Base-by-base conservation (phyloP, 2,113 vertebrate genomes). In the Merops nubicus region DNA sequence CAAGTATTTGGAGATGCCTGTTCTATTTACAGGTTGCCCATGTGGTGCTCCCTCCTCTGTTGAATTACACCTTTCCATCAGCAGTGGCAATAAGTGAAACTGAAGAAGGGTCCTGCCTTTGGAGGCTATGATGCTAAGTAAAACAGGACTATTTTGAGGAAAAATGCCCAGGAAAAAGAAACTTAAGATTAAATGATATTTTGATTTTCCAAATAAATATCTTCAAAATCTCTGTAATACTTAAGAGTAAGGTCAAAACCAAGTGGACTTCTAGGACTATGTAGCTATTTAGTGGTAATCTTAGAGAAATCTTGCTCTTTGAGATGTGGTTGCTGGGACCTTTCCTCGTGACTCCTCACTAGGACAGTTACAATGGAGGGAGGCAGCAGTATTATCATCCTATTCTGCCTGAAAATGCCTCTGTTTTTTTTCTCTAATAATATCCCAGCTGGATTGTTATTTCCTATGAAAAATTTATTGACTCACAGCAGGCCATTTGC, bases 381-480 rank as follows among this genome's bases (percentile, higher is more conserved):
- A 81, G 31, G 5, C 51, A 89, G 56, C 20, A 87, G 20, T 8
- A 36, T 78, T 54, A 38, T 45, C 23, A 29, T 22, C 26, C 19
- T 82, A 40, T 68, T 80, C 86, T 76, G 34, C 73, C 67, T 92
- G 75, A 88, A 96, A 94, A 86, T 59, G 33, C 19, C 26, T 76
- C 54, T 79, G 62, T 74, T 5, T 90, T 95, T 95, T 84, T 91
- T 89, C 40, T 80, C 43, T 86, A 78, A 73, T 78, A 97, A 85
- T 85, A 76, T 87, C 87, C 48, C 90, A 88, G 60, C 59, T 88
- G 70, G 85, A 67, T 80, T 90, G 59, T 92, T 93, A 85, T 95
- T 95, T 78, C 53, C 90, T 85, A 67, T 74, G 74, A 72, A 94
- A 97, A 90, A 47, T 95, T 89, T 79, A 95, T 91, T 89, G 94